Evolutionary conservation across 1,140 invertebrate species (phyloP).

Genomic region (Araneus ventricosus): DNA sequence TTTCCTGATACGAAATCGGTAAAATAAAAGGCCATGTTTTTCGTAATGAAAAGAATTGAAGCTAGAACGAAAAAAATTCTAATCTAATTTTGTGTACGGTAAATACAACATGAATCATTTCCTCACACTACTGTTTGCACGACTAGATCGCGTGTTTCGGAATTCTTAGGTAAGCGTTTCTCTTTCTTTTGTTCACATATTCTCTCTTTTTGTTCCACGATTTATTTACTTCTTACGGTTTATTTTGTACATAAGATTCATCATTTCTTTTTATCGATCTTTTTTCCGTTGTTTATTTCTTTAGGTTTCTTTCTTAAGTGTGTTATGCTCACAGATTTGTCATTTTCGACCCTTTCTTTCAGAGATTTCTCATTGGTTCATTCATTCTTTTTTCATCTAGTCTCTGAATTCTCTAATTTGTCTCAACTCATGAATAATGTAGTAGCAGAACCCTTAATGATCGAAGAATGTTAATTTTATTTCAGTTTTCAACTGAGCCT

Average conservation of each 20-base stretch:
- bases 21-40: too few relatives aligned
- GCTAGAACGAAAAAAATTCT: too few relatives aligned
- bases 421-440: neutral
- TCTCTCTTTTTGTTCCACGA: neutral
- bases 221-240: neutral
- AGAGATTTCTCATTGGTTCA: neutral
- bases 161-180: neutral
- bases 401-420: neutral
- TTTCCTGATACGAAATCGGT: too few relatives aligned
- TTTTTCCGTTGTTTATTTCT: neutral
- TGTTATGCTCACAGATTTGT: neutral
- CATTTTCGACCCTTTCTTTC: neutral
- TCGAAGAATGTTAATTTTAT: too few relatives aligned
- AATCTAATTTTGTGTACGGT: too few relatives aligned
- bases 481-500: too few relatives aligned
- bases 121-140: neutral
- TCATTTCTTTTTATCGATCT: neutral
- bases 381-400: neutral
- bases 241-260: neutral
- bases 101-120: neutral
- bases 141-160: neutral
- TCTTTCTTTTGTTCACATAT: neutral
- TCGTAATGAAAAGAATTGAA: too few relatives aligned
- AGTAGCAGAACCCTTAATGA: too few relatives aligned
- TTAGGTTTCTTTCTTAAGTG: neutral